Percentiles rank a stretch among this genome's conserved stretches.
These are phyloP conservation scores for Agrypnia vestita DNA, from an alignment of 1,140 invertebrate species.

Conservation along the genomic window DNA sequence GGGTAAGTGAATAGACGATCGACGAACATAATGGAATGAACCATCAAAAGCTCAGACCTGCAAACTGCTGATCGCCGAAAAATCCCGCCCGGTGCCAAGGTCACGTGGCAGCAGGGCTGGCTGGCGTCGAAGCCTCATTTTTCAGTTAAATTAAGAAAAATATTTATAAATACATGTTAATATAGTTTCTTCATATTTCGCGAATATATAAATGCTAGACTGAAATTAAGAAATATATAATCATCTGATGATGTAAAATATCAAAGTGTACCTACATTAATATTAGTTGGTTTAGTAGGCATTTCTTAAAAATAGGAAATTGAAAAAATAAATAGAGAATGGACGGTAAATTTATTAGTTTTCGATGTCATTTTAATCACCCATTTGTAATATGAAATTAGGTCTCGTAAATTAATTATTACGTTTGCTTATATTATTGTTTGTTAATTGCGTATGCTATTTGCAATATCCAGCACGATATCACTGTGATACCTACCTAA, in stretches of 20 bases:
- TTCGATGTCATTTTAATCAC: not conserved
- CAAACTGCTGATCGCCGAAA: slow-evolving; percentile 51
- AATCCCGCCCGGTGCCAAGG: slow-evolving; percentile 55
- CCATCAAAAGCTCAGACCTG: slow-evolving; percentile 56
- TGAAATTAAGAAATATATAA: no score
- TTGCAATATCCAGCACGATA: slow-evolving; percentile 16
- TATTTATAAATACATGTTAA: not conserved
- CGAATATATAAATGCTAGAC: no score
- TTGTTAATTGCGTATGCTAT: slow-evolving; percentile 35
- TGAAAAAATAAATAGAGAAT: no score
- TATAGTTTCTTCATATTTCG: no score
- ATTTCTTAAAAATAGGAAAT: no score
- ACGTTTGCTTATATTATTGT: slow-evolving; percentile 4
- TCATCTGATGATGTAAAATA: no score
- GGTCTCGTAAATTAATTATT: slow-evolving; percentile 27
- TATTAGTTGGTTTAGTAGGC: no score
- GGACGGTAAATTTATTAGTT: no score
- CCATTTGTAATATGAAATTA: no score
- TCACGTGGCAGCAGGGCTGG: slow-evolving; percentile 22
- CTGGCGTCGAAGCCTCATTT: not conserved
- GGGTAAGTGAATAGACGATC: slow-evolving; percentile 49
- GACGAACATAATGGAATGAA: slow-evolving; percentile 58
- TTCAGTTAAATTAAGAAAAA: not conserved
- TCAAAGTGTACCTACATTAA: no score
- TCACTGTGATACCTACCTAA: slow-evolving; percentile 16